These are phyloP conservation scores for Colletes collaris DNA, from an alignment of 2,888 invertebrate species.

Conservation along the genomic window DNA sequence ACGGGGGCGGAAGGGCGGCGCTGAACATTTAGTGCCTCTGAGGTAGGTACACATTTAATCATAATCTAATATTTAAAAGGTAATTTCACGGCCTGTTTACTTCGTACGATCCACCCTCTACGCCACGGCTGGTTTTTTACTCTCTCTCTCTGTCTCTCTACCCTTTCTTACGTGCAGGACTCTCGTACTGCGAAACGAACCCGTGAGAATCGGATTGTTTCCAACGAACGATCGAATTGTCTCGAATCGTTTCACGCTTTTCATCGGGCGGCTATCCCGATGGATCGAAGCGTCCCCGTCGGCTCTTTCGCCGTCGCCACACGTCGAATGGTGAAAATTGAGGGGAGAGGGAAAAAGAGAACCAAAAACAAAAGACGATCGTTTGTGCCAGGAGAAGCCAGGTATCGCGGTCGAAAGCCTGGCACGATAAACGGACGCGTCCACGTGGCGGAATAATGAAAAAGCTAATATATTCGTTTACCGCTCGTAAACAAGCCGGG, in stretches of 20 bases:
- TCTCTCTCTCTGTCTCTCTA: slow-evolving; percentile 36
- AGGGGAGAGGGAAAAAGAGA: no score
- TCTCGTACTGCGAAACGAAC: slow-evolving; percentile 30
- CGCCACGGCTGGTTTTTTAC: slow-evolving; percentile 54
- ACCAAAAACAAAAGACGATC: slow-evolving; percentile 11
- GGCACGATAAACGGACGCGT: slow-evolving; percentile 65
- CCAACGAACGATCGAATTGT: slow-evolving; percentile 41
- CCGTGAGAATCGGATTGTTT: slow-evolving; percentile 64
- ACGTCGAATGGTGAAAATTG: neutral
- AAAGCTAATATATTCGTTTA: slow-evolving; percentile 79
- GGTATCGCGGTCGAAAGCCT: slow-evolving; percentile 47
- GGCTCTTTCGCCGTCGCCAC: neutral
- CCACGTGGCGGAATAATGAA: slow-evolving; percentile 80
- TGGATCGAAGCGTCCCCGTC: neutral
- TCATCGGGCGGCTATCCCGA: neutral
- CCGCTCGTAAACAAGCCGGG: slow-evolving; percentile 75
- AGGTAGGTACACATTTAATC: slow-evolving; percentile 82
- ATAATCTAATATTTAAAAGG: slow-evolving; percentile 84
- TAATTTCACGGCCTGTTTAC: slow-evolving; percentile 83
- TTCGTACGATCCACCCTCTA: slow-evolving; percentile 71
- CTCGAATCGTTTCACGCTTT: slow-evolving; percentile 19
- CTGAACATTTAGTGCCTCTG: slow-evolving; percentile 79
- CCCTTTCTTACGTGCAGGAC: slow-evolving; percentile 49
- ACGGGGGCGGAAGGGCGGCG: slow-evolving; percentile 55
- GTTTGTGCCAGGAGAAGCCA: slow-evolving; percentile 65